Percentiles rank a stretch among this genome's conserved stretches.
These are phyloP conservation scores for Henricia sp. DNA, from an alignment of 53 echinoderm and acorn worm genomes.

Conservation along the genomic window DNA sequence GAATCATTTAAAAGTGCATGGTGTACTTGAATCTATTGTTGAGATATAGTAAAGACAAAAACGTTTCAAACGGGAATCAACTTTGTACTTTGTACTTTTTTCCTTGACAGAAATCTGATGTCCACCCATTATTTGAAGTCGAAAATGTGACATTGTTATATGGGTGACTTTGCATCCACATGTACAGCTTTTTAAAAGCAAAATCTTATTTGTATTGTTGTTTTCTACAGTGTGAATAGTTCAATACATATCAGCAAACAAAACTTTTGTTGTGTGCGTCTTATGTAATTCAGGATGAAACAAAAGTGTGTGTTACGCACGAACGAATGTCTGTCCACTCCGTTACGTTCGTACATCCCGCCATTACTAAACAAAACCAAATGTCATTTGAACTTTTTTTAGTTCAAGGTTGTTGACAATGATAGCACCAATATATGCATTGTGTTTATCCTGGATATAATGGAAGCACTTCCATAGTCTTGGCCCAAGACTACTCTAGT, in stretches of 20 bases:
- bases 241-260: not conserved
- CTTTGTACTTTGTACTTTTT: not conserved
- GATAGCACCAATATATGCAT: not conserved
- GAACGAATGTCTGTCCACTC: conserved; percentile 10
- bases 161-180: not conserved
- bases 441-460: not conserved
- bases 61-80: too few species aligned
- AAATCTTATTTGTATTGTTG: not conserved
- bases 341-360: not conserved
- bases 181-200: not conserved
- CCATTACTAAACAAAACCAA: not conserved
- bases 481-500: too few species aligned
- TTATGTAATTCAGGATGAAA: not conserved
- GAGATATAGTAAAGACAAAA: not conserved
- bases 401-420: not conserved
- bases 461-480: too few species aligned
- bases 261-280: not conserved
- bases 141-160: not conserved
- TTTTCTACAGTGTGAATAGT: not conserved
- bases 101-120: not conserved
- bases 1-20: not conserved
- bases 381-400: not conserved
- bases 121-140: not conserved
- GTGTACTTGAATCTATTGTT: not conserved
- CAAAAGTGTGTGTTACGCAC: not conserved